Conservation (phyloP, 2,113 vertebrate species). For the Typhlomys cinereus region DNA sequence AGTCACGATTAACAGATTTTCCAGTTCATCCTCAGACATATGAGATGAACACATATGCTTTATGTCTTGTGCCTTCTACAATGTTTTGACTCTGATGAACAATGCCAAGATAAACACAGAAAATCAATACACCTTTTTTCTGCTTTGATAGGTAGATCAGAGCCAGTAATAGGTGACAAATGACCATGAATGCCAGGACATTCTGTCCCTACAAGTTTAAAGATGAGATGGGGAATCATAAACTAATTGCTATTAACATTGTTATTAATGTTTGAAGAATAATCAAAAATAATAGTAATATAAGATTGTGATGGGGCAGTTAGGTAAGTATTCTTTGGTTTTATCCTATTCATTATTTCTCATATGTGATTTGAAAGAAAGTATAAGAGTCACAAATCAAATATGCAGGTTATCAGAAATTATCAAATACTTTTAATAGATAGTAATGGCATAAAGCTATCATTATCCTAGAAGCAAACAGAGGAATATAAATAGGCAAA, state of each 20-base stretch:
- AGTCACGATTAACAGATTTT: neutral
- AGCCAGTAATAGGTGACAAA: neutral
- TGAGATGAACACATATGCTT: neutral
- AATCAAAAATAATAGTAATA: neutral
- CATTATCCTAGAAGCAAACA: conserved; percentile 3
- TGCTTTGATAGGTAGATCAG: neutral
- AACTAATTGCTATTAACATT: conserved; percentile 28
- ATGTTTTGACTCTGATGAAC: neutral
- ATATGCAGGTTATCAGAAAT: conserved; percentile 23
- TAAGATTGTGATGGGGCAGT: neutral
- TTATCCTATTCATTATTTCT: neutral
- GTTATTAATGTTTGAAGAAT: conserved; percentile 22
- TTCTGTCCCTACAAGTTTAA: neutral
- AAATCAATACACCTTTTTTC: neutral
- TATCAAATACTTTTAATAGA: conserved; percentile 25
- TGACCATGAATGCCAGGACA: neutral
- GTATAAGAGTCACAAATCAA: neutral
- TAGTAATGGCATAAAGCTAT: neutral
- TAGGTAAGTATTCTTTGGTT: neutral
- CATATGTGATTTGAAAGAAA: neutral
- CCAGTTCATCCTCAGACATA: neutral
- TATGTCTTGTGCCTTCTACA: neutral
- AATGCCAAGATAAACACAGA: neutral
- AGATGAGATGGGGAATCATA: neutral
- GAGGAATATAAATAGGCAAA: conserved; percentile 7